Evolutionary conservation across 1,140 invertebrate genomes (phyloP).

Genomic region (Eueides isabella): DNA sequence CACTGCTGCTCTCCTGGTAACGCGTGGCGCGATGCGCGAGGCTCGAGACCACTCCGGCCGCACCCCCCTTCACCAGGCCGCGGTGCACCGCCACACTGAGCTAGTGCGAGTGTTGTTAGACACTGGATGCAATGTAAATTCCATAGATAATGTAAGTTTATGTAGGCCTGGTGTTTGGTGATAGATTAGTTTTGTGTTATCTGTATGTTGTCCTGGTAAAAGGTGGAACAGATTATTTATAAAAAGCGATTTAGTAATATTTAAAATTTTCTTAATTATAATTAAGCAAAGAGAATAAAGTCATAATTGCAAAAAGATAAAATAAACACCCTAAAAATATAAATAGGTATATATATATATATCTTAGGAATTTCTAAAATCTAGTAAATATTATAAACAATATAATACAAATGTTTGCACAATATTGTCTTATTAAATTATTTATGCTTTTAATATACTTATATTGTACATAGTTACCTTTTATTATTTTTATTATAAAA

Average conservation of each 20-base stretch:
- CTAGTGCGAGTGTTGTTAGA: slow-evolving; percentile 88
- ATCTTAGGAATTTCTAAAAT: no score
- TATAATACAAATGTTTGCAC: no score
- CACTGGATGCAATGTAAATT: slow-evolving; percentile 83
- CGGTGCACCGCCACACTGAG: slow-evolving; percentile 89
- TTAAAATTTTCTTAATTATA: no score
- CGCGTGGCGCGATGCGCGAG: slow-evolving; percentile 83
- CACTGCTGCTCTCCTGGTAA: slow-evolving; percentile 85
- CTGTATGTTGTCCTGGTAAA: neutral
- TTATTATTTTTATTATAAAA: neutral
- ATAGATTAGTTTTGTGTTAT: neutral
- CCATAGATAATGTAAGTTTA: slow-evolving; percentile 67
- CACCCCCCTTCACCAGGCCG: slow-evolving; percentile 91
- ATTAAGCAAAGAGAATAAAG: no score
- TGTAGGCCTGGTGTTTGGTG: slow-evolving; percentile 32
- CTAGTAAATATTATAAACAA: no score
- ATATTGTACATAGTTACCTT: no score
- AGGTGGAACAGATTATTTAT: neutral
- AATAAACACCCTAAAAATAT: no score
- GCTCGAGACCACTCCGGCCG: slow-evolving; percentile 89
- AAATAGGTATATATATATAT: no score
- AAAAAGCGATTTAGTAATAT: neutral
- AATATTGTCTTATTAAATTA: no score
- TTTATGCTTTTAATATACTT: no score
- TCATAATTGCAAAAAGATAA: no score